phyloP scores from a whole-genome alignment of 2,113 vertebrate genomes.

The Poeciliopsis turrubarensis region DNA sequence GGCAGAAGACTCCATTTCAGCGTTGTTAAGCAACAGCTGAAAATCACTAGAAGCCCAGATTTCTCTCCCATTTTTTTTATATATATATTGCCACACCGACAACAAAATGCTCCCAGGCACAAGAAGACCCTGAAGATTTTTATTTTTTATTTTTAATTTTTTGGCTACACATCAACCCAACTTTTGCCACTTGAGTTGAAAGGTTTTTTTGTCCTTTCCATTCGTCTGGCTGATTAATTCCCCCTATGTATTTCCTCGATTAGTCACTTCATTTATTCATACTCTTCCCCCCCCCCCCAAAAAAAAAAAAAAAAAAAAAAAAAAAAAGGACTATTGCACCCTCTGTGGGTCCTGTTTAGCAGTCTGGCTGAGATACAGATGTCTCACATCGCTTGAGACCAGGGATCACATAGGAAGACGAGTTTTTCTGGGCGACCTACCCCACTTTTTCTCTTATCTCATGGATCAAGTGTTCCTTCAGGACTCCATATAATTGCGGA shows the following conservation, averaged over 20 bases:
- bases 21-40: constrained; percentile 74
- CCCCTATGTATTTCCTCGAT: constrained; percentile 74
- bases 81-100: constrained; percentile 9
- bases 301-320: constrained; percentile 70
- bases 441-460: constrained; percentile 90
- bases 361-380: constrained; percentile 80
- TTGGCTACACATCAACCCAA: constrained; percentile 19
- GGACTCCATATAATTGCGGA: constrained; percentile 83
- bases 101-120: constrained; percentile 32
- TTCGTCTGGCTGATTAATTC: constrained; percentile 55
- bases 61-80: constrained; percentile 29
- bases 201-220: constrained; percentile 21
- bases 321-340: constrained; percentile 81
- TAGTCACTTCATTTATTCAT: constrained; percentile 38
- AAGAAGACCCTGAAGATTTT: constrained; percentile 66
- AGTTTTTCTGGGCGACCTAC: constrained; percentile 81
- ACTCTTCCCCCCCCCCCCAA: constrained; percentile 11
- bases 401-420: constrained; percentile 86
- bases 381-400: constrained; percentile 75
- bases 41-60: constrained; percentile 49
- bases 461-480: constrained; percentile 99
- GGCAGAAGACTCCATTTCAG: constrained; percentile 82
- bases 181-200: constrained; percentile 41
- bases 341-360: constrained; percentile 80
- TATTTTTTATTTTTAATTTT: not conserved